Conservation (phyloP, 2,888 invertebrate species). For the Amblyjoppa proteus region DNA sequence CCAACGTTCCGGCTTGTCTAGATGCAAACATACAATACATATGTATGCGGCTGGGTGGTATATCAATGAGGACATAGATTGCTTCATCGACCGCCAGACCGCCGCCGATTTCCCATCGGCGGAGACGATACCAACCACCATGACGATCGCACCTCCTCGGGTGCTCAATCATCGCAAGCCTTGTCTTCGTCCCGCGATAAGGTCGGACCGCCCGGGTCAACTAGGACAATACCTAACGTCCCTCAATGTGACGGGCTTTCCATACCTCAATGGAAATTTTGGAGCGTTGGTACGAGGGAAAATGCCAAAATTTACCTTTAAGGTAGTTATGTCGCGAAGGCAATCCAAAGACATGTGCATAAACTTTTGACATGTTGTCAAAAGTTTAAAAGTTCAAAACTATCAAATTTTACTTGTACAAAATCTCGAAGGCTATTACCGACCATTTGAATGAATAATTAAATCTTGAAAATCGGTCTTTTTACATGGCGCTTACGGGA, state of each 20-base stretch:
- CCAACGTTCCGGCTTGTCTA: constrained; percentile 55
- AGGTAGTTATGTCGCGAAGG: no score
- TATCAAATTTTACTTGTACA: no score
- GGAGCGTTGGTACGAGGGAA: no score
- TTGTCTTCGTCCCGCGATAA: constrained; percentile 41
- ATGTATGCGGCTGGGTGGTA: constrained; percentile 54
- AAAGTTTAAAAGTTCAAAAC: no score
- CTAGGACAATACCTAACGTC: background rate
- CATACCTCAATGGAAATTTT: background rate
- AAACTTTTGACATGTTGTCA: no score
- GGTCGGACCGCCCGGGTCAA: constrained; percentile 1
- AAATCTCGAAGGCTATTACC: no score
- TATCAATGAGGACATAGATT: constrained; percentile 51
- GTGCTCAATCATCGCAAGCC: constrained; percentile 49
- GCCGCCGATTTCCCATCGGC: constrained; percentile 62
- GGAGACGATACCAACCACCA: constrained; percentile 45
- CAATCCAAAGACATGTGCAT: no score
- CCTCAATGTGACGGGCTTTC: background rate
- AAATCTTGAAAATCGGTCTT: no score
- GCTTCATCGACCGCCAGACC: constrained; percentile 63
- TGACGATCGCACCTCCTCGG: constrained; percentile 49
- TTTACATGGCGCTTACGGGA: no score
- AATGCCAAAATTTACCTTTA: no score
- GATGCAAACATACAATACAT: constrained; percentile 63
- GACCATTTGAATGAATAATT: no score